Evolutionary conservation across 2,113 vertebrate species (phyloP), one percentile per base, ranked within the genome.

Genomic region (Tringa solitaria): DNA sequence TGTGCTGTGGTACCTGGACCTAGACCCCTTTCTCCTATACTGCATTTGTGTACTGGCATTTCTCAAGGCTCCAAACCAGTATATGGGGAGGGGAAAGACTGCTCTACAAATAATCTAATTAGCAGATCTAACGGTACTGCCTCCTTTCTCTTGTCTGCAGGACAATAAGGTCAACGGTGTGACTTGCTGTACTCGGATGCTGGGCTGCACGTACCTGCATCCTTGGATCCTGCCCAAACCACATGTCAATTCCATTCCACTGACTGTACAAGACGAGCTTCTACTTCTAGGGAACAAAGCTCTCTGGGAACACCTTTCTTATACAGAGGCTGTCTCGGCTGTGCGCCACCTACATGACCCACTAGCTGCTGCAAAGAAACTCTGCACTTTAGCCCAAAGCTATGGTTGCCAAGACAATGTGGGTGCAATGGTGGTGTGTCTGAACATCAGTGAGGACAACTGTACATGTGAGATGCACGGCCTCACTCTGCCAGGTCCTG

Each of bases 141-240:
- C 74, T 46, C 86, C 37, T 89, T 69, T 96, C 82, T 97, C 15
- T 78, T 95, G 92, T 86, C 95, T 98, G 48, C 91, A 99, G 99
- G 99, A 99, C 96, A 99, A 99, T 97, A 99, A 99, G 97, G 99
- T 99, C 93, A 99, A 99, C 24, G 99, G 99, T 11, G 99, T 99
- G 65, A 99, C 99, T n/a, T 99, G 99, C 98, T 99, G 99, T 96
- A 99, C 99, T 72, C 99, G 99, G 76, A 98, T 99, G 98, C 98
- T 99, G 96, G 99, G 99, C 94, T 99, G 99, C 97, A 99, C 99
- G 1, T 99, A 99, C 97, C 98, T 99, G 75, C 98, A 98, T 93
- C 99, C 99, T 18, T 99, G 99, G 99, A 98, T 99, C 93, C 97
- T 99, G 91, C 99, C 99, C 81, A 99, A 99, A 95, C 99, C 99